Percentiles rank a stretch among this genome's conserved stretches.
Evolutionary conservation across 2,888 invertebrate genomes (phyloP).

Genomic region (Caradrina clavipalpis): DNA sequence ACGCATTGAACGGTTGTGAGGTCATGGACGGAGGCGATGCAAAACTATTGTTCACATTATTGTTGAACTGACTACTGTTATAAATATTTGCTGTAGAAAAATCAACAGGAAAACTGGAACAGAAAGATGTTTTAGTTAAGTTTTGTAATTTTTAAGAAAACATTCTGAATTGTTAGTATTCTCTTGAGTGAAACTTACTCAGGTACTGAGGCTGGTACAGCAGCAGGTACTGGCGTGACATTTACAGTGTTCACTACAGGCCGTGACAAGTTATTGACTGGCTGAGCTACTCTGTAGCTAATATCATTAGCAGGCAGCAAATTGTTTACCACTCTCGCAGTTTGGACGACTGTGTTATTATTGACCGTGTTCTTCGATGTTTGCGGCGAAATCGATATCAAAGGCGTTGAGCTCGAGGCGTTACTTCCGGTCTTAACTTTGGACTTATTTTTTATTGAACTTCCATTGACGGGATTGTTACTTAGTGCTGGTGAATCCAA

Average conservation of each 20-base stretch:
- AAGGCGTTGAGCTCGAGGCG: constrained; percentile 72
- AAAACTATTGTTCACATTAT: constrained; percentile 81
- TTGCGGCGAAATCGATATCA: constrained; percentile 85
- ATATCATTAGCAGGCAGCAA: constrained; percentile 73
- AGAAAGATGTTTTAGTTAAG: constrained; percentile 12
- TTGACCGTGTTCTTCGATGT: constrained; percentile 73
- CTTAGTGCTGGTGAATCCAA: constrained; percentile 78
- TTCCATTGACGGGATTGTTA: constrained; percentile 78
- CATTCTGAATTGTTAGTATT: background rate
- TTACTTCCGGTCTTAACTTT: constrained; percentile 80
- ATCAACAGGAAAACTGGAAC: constrained; percentile 92
- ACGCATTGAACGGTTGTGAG: constrained; percentile 77
- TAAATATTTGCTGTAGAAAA: constrained; percentile 94
- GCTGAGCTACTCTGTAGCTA: constrained; percentile 81
- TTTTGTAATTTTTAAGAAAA: background rate
- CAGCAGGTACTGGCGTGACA: constrained; percentile 64
- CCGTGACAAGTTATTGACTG: constrained; percentile 78
- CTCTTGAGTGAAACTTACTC: constrained; percentile 77
- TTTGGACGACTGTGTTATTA: constrained; percentile 76
- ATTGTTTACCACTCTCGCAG: constrained; percentile 80
- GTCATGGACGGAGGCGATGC: constrained; percentile 85
- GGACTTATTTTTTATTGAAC: constrained; percentile 76
- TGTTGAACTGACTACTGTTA: constrained; percentile 90
- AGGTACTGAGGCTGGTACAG: constrained; percentile 77
- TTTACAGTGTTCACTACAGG: constrained; percentile 72